These are phyloP conservation scores for Ptychobarbus kaznakovi DNA, from an alignment of 2,797 vertebrate genomes.

Conservation along the genomic window DNA sequence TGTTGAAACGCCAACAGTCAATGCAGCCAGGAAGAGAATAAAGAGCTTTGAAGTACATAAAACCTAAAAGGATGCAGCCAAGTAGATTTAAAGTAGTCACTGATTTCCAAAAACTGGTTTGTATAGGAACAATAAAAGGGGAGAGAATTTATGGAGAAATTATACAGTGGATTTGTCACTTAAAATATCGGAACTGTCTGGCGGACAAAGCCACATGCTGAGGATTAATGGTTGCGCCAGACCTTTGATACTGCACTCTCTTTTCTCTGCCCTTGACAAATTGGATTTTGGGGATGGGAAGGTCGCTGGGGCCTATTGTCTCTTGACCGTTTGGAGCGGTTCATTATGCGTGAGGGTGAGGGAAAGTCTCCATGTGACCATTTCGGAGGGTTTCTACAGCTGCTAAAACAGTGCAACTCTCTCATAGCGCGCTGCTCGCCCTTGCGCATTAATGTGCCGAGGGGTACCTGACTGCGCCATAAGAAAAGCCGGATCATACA, in stretches of 20 bases:
- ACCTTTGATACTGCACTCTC: constrained; percentile 96
- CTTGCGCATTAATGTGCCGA: constrained; percentile 80
- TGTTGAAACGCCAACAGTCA: constrained; percentile 88
- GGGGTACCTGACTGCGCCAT: constrained; percentile 70
- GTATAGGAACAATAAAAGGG: constrained; percentile 92
- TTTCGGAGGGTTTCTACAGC: constrained; percentile 91
- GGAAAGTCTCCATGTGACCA: constrained; percentile 99
- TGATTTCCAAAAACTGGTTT: constrained; percentile 95
- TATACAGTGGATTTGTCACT: constrained; percentile 99
- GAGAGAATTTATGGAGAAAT: constrained; percentile 99
- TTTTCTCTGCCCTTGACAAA: constrained; percentile 99
- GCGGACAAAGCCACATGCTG: constrained; percentile 98
- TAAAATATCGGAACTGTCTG: constrained; percentile 99
- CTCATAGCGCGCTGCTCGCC: constrained; percentile 85
- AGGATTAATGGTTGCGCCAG: constrained; percentile 99
- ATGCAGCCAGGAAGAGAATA: constrained; percentile 86
- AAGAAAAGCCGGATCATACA: constrained; percentile 91
- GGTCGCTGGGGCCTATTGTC: constrained; percentile 97
- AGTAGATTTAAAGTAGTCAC: constrained; percentile 98
- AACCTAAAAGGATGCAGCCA: constrained; percentile 92
- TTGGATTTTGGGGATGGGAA: constrained; percentile 99
- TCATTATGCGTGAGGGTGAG: constrained; percentile 95
- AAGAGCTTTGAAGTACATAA: constrained; percentile 96
- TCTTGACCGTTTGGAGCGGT: constrained; percentile 92
- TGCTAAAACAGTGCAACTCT: constrained; percentile 93